Conservation (phyloP, 2,888 invertebrate genomes). For the Tinea pellionella region DNA sequence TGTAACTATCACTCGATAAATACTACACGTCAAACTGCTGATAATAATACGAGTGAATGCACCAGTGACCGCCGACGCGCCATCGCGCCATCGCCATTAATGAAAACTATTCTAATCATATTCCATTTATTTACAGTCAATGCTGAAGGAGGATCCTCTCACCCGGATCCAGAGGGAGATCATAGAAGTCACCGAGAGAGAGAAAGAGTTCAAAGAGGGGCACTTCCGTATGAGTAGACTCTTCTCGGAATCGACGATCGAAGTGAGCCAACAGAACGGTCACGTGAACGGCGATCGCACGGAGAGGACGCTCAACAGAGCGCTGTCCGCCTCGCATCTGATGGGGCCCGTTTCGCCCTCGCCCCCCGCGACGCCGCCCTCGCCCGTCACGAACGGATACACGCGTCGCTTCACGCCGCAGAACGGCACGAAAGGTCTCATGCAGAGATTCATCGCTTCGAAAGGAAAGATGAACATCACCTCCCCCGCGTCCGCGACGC, state of each 20-base stretch:
- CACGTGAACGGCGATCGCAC: conserved; percentile 46
- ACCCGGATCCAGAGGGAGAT: conserved; percentile 91
- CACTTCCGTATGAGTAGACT: conserved; percentile 58
- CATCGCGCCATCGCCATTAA: too few relatives aligned
- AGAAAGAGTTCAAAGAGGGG: conserved; percentile 80
- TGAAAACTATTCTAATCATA: too few relatives aligned
- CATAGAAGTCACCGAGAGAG: conserved; percentile 85
- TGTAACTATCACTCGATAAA: too few relatives aligned
- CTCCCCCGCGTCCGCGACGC: conserved; percentile 31
- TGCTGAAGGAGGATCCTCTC: conserved; percentile 77
- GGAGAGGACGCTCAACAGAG: conserved; percentile 44
- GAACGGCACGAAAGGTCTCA: conserved; percentile 79
- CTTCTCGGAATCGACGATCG: conserved; percentile 58
- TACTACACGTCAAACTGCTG: too few relatives aligned
- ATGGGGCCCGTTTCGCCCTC: conserved; percentile 48
- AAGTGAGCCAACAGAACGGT: conserved; percentile 56
- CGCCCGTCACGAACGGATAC: conserved; percentile 59
- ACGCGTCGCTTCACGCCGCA: conserved; percentile 73
- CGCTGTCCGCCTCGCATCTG: conserved; percentile 58
- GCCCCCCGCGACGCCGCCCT: conserved; percentile 40
- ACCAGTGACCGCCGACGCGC: too few relatives aligned
- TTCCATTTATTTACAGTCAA: conserved; percentile 49
- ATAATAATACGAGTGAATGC: too few relatives aligned
- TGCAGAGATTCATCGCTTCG: conserved; percentile 87
- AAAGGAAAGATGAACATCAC: conserved; percentile 74